phyloP scores from a whole-genome alignment of 2,797 vertebrate genomes.

The Apodemus agrarius region DNA sequence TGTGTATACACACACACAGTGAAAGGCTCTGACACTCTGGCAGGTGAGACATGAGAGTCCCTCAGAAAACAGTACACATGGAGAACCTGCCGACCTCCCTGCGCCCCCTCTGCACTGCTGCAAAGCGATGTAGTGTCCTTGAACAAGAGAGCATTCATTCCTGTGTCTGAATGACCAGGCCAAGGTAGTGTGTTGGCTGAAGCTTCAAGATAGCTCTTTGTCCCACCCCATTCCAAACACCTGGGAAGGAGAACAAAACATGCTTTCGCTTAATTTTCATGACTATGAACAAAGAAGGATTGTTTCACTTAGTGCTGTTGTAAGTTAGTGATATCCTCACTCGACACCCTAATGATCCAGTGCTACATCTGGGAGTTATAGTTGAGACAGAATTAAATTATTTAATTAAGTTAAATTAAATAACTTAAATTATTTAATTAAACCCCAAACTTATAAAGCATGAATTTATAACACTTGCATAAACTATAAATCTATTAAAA shows the following conservation, averaged over 20 bases:
- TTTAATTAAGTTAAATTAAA: neutral
- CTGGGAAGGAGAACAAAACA: neutral
- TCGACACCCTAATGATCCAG: conserved; percentile 6
- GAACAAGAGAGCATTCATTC: neutral
- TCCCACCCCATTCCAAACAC: neutral
- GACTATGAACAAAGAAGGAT: neutral
- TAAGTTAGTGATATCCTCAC: neutral
- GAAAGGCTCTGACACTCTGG: neutral
- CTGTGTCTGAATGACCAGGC: neutral
- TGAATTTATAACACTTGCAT: neutral
- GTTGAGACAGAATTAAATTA: neutral
- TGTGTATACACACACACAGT: neutral
- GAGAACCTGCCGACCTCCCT: neutral
- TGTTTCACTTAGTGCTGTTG: neutral
- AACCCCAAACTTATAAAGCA: neutral
- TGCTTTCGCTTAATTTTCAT: conserved; percentile 28
- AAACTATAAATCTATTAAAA: neutral
- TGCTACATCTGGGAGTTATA: neutral
- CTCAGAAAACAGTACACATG: neutral
- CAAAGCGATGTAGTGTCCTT: neutral
- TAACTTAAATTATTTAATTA: neutral
- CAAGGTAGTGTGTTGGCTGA: neutral
- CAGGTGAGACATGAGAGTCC: neutral
- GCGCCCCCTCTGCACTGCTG: neutral
- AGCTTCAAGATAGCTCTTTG: neutral